phyloP scores from a whole-genome alignment of 1,140 invertebrate genomes.

The Bradysia coprophila region DNA sequence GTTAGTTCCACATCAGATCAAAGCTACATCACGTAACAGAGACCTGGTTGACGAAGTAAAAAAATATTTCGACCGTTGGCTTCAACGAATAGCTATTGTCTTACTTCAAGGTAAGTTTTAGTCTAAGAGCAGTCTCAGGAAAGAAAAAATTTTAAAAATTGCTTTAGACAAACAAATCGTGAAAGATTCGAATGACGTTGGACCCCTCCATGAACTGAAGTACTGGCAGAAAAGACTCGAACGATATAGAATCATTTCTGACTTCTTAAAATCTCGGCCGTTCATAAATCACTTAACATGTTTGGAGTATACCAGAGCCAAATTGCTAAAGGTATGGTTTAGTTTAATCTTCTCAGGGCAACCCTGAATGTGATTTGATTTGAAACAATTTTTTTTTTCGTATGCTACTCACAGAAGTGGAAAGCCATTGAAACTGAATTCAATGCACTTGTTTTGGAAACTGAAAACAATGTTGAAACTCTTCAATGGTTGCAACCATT shows the following conservation, averaged over 20 bases:
- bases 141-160: background rate
- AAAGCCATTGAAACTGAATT: slow-evolving; percentile 48
- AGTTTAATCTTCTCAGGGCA: too few species aligned
- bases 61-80: slow-evolving; percentile 13
- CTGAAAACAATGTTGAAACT: slow-evolving; percentile 76
- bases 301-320: slow-evolving; percentile 43
- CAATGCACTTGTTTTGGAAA: slow-evolving; percentile 57
- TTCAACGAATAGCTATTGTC: slow-evolving; percentile 18
- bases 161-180: slow-evolving; percentile 44
- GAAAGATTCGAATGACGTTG: slow-evolving; percentile 60
- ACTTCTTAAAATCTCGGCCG: slow-evolving; percentile 48
- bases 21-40: slow-evolving; percentile 12
- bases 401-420: slow-evolving; percentile 53
- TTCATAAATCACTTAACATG: slow-evolving; percentile 44
- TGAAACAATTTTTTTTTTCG: too few species aligned
- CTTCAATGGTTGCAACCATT: slow-evolving; percentile 73
- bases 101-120: slow-evolving; percentile 24
- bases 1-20: slow-evolving; percentile 15
- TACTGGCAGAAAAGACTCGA: slow-evolving; percentile 65
- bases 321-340: slow-evolving; percentile 39
- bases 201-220: slow-evolving; percentile 58
- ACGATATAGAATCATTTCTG: slow-evolving; percentile 59
- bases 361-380: too few species aligned
- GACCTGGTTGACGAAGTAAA: slow-evolving; percentile 11
- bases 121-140: background rate